Conservation (phyloP, 2,888 invertebrate species). For the Megamerina dolium region DNA sequence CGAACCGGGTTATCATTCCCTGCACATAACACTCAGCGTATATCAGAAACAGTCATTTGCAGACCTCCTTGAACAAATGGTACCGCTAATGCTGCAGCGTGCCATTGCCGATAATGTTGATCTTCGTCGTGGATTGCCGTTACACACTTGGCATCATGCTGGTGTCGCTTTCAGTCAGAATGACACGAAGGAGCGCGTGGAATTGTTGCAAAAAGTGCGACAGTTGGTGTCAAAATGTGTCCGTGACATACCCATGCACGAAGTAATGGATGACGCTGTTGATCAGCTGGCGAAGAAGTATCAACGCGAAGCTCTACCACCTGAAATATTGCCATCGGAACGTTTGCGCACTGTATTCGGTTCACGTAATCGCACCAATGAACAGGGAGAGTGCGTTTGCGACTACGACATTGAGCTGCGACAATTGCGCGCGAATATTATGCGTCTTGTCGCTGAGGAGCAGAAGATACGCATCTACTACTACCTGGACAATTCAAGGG, state of each 20-base stretch:
- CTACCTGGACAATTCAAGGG: conserved; percentile 75
- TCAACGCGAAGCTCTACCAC: conserved; percentile 84
- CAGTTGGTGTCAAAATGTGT: conserved; percentile 17
- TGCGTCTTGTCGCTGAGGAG: conserved; percentile 62
- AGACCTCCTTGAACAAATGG: conserved; percentile 74
- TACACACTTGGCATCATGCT: conserved; percentile 67
- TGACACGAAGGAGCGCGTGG: conserved; percentile 48
- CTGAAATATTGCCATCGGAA: conserved; percentile 64
- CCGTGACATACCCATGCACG: conserved; percentile 54
- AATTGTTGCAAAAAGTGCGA: conserved; percentile 49
- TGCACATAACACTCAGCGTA: conserved; percentile 90
- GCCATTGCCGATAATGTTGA: conserved; percentile 67
- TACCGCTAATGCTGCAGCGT: conserved; percentile 68
- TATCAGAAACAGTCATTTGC: conserved; percentile 88
- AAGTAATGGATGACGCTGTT: conserved; percentile 68
- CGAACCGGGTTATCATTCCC: conserved; percentile 72
- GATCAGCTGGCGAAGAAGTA: conserved; percentile 82
- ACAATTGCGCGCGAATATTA: conserved; percentile 54
- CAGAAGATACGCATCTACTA: conserved; percentile 66
- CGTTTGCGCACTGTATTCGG: conserved; percentile 64
- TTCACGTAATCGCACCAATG: conserved; percentile 63
- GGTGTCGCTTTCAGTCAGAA: conserved; percentile 63
- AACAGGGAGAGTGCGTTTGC: conserved; percentile 50
- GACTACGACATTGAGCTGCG: conserved; percentile 50
- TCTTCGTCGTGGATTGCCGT: conserved; percentile 72